These are phyloP conservation scores for Brenthis daphne DNA, from an alignment of 2,888 invertebrate species.

Conservation along the genomic window DNA sequence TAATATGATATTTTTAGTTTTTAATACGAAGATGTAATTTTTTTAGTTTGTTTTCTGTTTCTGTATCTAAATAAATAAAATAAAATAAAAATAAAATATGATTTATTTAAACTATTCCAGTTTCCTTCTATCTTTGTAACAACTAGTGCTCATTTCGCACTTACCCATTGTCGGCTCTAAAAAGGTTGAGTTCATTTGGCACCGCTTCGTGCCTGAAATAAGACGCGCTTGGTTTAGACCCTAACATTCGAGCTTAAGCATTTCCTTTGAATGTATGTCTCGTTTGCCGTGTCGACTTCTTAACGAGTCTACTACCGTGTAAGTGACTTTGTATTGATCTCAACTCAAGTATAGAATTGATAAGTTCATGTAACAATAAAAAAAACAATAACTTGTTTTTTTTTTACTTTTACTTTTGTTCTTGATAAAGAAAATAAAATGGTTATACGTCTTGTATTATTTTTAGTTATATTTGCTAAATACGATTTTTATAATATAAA, in stretches of 20 bases:
- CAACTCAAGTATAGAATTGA: no score
- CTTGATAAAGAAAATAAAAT: no score
- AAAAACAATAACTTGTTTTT: no score
- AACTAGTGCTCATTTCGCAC: constrained; percentile 65
- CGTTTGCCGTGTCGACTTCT: constrained; percentile 27
- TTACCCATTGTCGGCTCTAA: constrained; percentile 63
- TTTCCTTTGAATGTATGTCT: constrained; percentile 37
- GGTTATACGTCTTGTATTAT: no score
- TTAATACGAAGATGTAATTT: no score
- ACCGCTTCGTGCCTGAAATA: constrained; percentile 53
- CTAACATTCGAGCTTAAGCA: constrained; percentile 40
- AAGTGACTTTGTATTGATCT: constrained; percentile 1
- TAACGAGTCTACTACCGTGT: constrained; percentile 17
- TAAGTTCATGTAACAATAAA: no score
- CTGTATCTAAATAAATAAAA: background rate
- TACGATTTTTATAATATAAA: no score
- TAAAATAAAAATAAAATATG: background rate
- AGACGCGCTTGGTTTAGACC: constrained; percentile 46
- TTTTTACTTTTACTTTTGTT: no score
- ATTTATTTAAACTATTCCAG: constrained; percentile 8
- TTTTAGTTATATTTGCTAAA: no score
- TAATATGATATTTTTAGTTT: no score
- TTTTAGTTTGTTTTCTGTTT: no score
- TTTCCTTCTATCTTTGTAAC: constrained; percentile 14
- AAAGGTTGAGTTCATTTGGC: constrained; percentile 70